Percentiles rank a stretch among this genome's conserved stretches.
Evolutionary conservation across 2,113 vertebrate species (phyloP).

Genomic region (Psephotus haematonotus): DNA sequence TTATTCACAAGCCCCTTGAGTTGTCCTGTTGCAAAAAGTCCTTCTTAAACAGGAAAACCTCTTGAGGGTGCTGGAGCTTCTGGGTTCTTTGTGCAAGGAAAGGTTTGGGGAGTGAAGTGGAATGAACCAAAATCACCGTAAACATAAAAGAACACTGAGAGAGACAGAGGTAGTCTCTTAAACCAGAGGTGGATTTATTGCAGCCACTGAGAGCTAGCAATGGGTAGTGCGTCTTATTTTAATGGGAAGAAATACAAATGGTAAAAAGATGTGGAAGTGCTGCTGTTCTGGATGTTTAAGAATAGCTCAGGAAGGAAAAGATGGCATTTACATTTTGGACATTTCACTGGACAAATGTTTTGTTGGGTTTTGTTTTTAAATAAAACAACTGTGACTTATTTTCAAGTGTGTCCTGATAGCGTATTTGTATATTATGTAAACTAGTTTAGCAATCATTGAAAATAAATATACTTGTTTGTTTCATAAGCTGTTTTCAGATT

Average conservation of each 20-base stretch:
- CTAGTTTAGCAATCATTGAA: conserved; percentile 74
- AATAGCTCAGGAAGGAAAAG: conserved; percentile 63
- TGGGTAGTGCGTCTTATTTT: not conserved
- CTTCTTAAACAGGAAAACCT: not conserved
- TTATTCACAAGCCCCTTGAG: not conserved
- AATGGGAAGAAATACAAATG: not conserved
- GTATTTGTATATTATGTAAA: conserved; percentile 53
- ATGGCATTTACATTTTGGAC: conserved; percentile 60
- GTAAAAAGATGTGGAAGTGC: conserved; percentile 11
- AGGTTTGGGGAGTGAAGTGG: not conserved
- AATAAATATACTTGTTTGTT: conserved; percentile 71
- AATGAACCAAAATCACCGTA: not conserved
- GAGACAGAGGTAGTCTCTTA: not conserved
- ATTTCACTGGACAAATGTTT: conserved; percentile 65
- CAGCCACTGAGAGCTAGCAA: not conserved
- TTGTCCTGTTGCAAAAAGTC: not conserved
- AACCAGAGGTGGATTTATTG: not conserved
- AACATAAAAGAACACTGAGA: not conserved
- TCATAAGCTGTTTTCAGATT: conserved; percentile 35
- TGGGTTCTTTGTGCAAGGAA: not conserved
- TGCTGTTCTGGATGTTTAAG: conserved; percentile 48
- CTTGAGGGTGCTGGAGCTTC: not conserved
- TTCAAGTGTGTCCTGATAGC: conserved; percentile 14
- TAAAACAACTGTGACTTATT: conserved; percentile 40
- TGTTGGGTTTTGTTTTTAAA: not conserved